phyloP scores from a whole-genome alignment of 2,113 vertebrate species.

The Leptodactylus fuscus region DNA sequence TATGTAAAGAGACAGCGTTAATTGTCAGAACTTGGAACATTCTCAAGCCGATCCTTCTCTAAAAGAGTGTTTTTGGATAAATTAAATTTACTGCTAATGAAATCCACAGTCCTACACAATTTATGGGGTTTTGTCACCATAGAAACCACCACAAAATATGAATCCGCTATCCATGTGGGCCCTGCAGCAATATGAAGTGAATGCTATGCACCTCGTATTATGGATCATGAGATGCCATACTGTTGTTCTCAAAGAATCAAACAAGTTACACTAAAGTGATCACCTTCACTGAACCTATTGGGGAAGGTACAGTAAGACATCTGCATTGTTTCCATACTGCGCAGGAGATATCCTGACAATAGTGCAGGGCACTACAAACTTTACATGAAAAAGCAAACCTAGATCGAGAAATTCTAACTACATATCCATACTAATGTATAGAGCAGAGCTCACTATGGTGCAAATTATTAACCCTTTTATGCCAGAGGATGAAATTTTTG shows the following conservation, averaged over 20 bases:
- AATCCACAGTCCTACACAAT: conserved; percentile 17
- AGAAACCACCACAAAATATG: neutral
- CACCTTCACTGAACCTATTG: too few relatives aligned
- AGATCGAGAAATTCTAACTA: too few relatives aligned
- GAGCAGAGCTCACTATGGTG: too few relatives aligned
- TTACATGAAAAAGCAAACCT: neutral
- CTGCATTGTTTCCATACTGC: too few relatives aligned
- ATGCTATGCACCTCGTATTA: neutral
- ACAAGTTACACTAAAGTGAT: neutral
- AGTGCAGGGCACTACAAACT: neutral
- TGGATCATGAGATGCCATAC: neutral
- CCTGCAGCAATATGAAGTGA: neutral
- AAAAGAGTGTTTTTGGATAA: conserved; percentile 6
- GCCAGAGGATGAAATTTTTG: too few relatives aligned
- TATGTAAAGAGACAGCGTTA: neutral
- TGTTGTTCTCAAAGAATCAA: neutral
- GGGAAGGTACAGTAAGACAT: neutral
- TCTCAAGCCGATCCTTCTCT: conserved; percentile 16
- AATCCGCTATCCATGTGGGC: neutral
- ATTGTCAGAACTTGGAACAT: conserved; percentile 16
- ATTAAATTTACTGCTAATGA: conserved; percentile 29
- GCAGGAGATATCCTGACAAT: neutral
- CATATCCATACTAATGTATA: too few relatives aligned
- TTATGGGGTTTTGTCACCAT: conserved; percentile 2
- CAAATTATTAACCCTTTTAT: too few relatives aligned